Conservation (phyloP, 2,113 vertebrate species). For the Chloroceryle aenea region DNA sequence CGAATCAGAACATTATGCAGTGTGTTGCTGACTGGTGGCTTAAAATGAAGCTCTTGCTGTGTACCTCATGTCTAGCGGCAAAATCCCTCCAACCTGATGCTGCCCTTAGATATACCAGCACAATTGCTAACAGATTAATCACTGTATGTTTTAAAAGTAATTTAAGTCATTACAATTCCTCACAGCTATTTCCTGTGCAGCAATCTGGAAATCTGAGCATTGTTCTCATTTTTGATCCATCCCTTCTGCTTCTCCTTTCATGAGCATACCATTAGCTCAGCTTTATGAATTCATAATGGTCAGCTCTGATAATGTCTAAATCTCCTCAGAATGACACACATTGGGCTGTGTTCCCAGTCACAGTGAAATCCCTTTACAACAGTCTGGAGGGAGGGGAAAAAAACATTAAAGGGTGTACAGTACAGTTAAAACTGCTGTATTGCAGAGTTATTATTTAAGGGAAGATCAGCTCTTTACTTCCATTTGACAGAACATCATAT, state of each 20-base stretch:
- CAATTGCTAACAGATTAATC: not conserved
- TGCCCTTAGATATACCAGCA: not conserved
- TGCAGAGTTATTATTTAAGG: not conserved
- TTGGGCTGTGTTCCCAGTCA: not conserved
- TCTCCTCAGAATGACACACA: not conserved
- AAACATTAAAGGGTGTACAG: not conserved
- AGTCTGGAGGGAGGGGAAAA: not conserved
- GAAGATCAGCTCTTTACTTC: not conserved
- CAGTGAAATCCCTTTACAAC: not conserved
- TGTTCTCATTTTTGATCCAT: not conserved
- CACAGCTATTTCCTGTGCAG: not conserved
- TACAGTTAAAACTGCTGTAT: not conserved
- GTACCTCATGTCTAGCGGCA: not conserved
- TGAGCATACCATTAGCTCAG: not conserved
- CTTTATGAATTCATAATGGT: not conserved
- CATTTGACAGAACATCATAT: not conserved
- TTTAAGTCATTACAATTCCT: not conserved
- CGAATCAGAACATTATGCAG: not conserved
- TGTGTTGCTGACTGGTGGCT: not conserved
- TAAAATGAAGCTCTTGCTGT: not conserved
- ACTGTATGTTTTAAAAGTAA: not conserved
- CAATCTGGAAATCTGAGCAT: not conserved
- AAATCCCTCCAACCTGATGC: not conserved
- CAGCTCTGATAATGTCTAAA: slow-evolving; percentile 7
- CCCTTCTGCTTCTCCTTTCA: not conserved